A percentile compares a stretch with the other conserved stretches of the same genome.
Evolutionary conservation across 1,140 invertebrate genomes (phyloP).

Genomic region (Saccostrea echinata): DNA sequence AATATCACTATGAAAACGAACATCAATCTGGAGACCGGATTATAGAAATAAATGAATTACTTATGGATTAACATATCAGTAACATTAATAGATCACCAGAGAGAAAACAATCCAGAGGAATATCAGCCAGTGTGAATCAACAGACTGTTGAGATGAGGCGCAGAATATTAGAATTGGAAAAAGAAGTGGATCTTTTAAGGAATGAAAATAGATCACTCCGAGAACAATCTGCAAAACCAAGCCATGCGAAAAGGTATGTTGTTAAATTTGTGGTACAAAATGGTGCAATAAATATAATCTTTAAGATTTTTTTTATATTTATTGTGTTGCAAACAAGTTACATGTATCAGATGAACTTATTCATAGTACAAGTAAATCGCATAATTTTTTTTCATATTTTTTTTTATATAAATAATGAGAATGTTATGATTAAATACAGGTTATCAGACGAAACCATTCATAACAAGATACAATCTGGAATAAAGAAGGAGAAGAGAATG

Average conservation of each 20-base stretch:
- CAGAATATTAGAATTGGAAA: not conserved
- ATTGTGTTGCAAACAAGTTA: no score
- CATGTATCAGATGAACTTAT: no score
- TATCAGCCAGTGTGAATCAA: conserved; percentile 4
- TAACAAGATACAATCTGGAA: conserved; percentile 3
- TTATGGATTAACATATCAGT: not conserved
- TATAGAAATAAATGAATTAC: not conserved
- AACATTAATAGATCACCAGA: not conserved
- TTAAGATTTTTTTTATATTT: no score
- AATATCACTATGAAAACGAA: not conserved
- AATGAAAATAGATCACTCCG: not conserved
- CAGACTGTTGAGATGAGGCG: conserved; percentile 14
- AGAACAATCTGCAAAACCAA: not conserved
- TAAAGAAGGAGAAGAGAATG: conserved; percentile 24
- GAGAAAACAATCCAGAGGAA: not conserved
- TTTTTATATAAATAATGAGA: no score
- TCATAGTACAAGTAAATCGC: no score
- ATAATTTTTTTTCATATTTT: no score
- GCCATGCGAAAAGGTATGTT: not conserved
- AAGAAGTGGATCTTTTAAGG: not conserved
- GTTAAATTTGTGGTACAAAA: not conserved
- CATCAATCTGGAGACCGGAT: no score
- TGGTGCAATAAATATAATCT: no score
- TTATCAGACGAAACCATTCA: conserved; percentile 1
- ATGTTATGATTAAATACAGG: not conserved